phyloP scores from a whole-genome alignment of 2,888 invertebrate species.

The Monopis laevigella region DNA sequence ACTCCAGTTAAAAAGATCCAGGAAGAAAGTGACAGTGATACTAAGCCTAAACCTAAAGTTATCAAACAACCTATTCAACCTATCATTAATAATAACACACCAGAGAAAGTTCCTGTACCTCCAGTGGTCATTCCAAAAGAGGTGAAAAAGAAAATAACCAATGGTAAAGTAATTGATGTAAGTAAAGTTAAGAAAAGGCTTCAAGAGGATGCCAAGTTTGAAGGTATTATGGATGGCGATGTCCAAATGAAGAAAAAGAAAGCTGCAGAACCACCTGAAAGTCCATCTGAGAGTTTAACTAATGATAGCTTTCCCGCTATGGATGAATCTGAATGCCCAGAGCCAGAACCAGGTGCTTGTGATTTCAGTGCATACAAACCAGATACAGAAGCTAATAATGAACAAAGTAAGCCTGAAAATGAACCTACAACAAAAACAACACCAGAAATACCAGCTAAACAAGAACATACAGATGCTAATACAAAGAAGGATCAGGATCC shows the following conservation, averaged over 20 bases:
- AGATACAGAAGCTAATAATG: slow-evolving; percentile 48
- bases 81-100: slow-evolving; percentile 42
- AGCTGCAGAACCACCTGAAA: slow-evolving; percentile 69
- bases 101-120: slow-evolving; percentile 47
- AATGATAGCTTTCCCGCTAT: slow-evolving; percentile 87
- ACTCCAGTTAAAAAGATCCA: slow-evolving; percentile 52
- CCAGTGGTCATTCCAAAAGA: slow-evolving; percentile 44
- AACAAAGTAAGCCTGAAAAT: slow-evolving; percentile 41
- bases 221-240: slow-evolving; percentile 69
- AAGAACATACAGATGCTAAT: slow-evolving; percentile 35
- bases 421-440: slow-evolving; percentile 38
- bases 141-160: slow-evolving; percentile 43
- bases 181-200: slow-evolving; percentile 69
- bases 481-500: slow-evolving; percentile 51
- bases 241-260: slow-evolving; percentile 66
- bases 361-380: slow-evolving; percentile 58
- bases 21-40: slow-evolving; percentile 59
- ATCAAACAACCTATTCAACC: slow-evolving; percentile 26
- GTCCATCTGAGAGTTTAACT: slow-evolving; percentile 85
- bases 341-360: slow-evolving; percentile 54
- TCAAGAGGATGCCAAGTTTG: slow-evolving; percentile 61
- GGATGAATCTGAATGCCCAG: slow-evolving; percentile 71
- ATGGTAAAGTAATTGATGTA: slow-evolving; percentile 57
- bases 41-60: slow-evolving; percentile 35
- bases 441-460: slow-evolving; percentile 41